Percentiles rank a stretch among this genome's conserved stretches.
Evolutionary conservation across 2,797 vertebrate genomes (phyloP).

Genomic region (Triplophysa yarkandensis): DNA sequence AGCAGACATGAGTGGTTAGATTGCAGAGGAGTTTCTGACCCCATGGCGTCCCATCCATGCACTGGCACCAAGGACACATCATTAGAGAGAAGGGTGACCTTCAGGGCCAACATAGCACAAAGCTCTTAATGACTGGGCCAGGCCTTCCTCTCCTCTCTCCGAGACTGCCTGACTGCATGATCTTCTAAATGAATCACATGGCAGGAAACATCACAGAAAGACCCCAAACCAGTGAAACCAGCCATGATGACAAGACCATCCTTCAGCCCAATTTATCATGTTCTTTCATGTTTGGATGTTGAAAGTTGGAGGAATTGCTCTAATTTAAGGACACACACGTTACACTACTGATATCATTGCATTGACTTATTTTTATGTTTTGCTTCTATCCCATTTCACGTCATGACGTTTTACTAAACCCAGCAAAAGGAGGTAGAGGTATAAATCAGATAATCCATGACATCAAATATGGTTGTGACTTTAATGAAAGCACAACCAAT

Average conservation of each 20-base stretch:
- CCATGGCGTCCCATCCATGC: slow-evolving; percentile 58
- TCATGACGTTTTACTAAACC: neutral
- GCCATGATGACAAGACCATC: slow-evolving; percentile 37
- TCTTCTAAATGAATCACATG: slow-evolving; percentile 48
- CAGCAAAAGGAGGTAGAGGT: neutral
- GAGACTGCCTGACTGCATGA: slow-evolving; percentile 31
- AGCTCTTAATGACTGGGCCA: slow-evolving; percentile 49
- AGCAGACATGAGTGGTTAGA: slow-evolving; percentile 59
- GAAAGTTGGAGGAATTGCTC: neutral
- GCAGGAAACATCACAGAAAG: slow-evolving; percentile 32
- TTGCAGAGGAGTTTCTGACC: slow-evolving; percentile 69
- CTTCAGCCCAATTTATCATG: slow-evolving; percentile 28
- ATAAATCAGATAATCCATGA: no score
- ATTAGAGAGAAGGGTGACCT: slow-evolving; percentile 68
- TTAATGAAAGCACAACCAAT: no score
- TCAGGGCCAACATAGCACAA: slow-evolving; percentile 59
- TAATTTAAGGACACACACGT: neutral
- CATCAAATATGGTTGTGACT: neutral
- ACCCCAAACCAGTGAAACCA: slow-evolving; percentile 52
- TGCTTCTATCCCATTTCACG: slow-evolving; percentile 50
- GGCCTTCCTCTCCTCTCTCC: slow-evolving; percentile 27
- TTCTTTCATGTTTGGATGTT: slow-evolving; percentile 24
- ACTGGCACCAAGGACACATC: slow-evolving; percentile 59
- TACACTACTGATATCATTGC: slow-evolving; percentile 51
- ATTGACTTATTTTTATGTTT: slow-evolving; percentile 19